phyloP scores from a whole-genome alignment of 2,888 invertebrate species.

The Drosophila acutilabella region DNA sequence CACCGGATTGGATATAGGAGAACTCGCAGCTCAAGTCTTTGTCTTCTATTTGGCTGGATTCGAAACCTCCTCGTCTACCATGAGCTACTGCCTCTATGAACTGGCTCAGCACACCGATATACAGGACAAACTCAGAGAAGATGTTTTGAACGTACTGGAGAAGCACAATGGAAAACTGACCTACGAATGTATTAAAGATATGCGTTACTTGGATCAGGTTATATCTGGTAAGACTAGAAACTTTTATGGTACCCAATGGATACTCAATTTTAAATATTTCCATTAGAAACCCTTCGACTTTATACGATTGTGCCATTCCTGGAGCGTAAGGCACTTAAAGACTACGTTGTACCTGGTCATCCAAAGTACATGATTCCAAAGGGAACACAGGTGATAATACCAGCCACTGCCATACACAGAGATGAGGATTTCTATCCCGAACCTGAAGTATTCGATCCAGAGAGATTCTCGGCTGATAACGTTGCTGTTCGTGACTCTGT shows the following conservation, averaged over 20 bases:
- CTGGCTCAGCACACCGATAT: constrained; percentile 85
- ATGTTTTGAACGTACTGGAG: constrained; percentile 83
- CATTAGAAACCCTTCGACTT: constrained; percentile 86
- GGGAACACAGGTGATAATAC: constrained; percentile 68
- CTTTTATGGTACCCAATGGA: accelerated
- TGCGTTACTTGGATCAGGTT: constrained; percentile 86
- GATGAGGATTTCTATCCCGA: constrained; percentile 86
- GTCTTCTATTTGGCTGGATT: constrained; percentile 86
- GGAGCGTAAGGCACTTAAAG: constrained; percentile 85
- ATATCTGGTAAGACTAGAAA: constrained; percentile 82
- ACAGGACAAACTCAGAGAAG: constrained; percentile 85
- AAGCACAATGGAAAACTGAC: constrained; percentile 83
- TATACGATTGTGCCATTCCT: constrained; percentile 86
- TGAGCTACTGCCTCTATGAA: constrained; percentile 85
- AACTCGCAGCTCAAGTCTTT: constrained; percentile 86
- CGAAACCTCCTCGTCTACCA: constrained; percentile 86
- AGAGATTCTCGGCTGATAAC: constrained; percentile 87
- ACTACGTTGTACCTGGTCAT: constrained; percentile 86
- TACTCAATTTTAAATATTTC: neutral
- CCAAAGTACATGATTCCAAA: constrained; percentile 86
- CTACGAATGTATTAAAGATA: constrained; percentile 82
- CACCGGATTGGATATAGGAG: constrained; percentile 74
- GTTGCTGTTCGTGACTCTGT: constrained; percentile 85
- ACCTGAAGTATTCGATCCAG: constrained; percentile 88
- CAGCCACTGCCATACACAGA: constrained; percentile 86